Conservation (phyloP, 64 coral and sea anemone genomes). For the Montipora cactus region DNA sequence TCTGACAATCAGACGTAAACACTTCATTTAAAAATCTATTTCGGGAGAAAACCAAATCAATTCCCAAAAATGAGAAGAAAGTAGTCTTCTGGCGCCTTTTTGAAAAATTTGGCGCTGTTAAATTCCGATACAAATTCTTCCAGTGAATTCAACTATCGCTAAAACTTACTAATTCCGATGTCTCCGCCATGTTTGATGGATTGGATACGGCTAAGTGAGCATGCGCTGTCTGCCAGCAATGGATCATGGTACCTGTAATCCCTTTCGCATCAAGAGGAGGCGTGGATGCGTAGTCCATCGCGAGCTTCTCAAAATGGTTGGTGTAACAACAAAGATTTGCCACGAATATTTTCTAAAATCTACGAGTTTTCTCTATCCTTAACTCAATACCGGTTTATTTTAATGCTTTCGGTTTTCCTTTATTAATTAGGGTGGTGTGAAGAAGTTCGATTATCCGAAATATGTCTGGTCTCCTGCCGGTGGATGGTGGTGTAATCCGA, state of each 20-base stretch:
- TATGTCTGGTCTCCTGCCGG: conserved; percentile 98
- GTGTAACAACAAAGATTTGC: neutral
- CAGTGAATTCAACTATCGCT: conserved; percentile 23
- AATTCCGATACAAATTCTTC: neutral
- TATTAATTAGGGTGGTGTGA: conserved; percentile 82
- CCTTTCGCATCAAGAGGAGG: neutral
- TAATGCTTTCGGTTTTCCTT: neutral
- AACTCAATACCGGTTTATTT: neutral
- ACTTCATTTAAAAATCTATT: conserved; percentile 23
- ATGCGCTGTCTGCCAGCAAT: neutral
- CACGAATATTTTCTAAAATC: neutral
- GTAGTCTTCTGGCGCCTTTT: neutral
- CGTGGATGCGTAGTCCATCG: neutral
- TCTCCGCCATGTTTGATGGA: conserved; percentile 40
- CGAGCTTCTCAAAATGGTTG: neutral
- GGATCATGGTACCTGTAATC: neutral
- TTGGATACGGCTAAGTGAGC: conserved; percentile 11
- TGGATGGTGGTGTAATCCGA: conserved; percentile 99
- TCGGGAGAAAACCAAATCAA: neutral
- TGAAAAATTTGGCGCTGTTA: neutral
- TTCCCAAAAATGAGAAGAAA: neutral
- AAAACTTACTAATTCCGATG: conserved; percentile 35
- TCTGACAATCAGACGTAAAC: conserved; percentile 38
- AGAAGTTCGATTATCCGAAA: conserved; percentile 97
- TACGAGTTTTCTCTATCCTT: neutral